Evolutionary conservation across 2,888 invertebrate species (phyloP), one percentile per base, ranked within the genome.

Genomic region (Clepsis dumicolana): DNA sequence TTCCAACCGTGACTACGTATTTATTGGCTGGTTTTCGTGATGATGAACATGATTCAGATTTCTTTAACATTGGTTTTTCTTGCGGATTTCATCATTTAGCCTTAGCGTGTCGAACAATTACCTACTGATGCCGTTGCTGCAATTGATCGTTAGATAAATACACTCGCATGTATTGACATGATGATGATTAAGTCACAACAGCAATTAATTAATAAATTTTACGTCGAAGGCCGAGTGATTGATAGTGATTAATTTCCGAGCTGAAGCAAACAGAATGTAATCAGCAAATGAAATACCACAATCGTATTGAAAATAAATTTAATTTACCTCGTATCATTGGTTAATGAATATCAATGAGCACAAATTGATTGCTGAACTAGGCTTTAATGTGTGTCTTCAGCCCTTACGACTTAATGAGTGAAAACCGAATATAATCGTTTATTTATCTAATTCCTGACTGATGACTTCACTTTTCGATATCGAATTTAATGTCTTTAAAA

Each of bases 321-420:
- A 75, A 74, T 73, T 73, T 69, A 71, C 70, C 70, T 72, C 75
- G 71, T 73, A 72, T 79, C 80, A 80, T 78, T 77, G 78, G 78
- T 79, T 77, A 78, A 84, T 82, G 77, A 79, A 76, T 75, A 77
- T 77, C 75, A 75, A 72, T 73, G 71, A 77, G 81, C 82, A 83
- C 81, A 80, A 72, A 71, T 77, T 73, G 69, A 76, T 75, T 74
- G 59, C 24, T 12, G 14, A 12, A 44, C 38, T 64, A 73, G 76
- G 76, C 70, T 76, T 75, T 75, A 78, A 75, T 73, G 71, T 72
- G 72, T 71, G 64, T 65, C 16, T 54, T 59, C 62, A 53, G 57
- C 62, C 72, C 32, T 1, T 16, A 16, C n/a, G 32, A 52, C 63
- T 1, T 66, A 48, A 66, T 57, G n/a, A 56, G 25, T 63, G 38